These are phyloP conservation scores for Aegithalos caudatus DNA, from an alignment of 2,113 vertebrate species.

Conservation along the genomic window DNA sequence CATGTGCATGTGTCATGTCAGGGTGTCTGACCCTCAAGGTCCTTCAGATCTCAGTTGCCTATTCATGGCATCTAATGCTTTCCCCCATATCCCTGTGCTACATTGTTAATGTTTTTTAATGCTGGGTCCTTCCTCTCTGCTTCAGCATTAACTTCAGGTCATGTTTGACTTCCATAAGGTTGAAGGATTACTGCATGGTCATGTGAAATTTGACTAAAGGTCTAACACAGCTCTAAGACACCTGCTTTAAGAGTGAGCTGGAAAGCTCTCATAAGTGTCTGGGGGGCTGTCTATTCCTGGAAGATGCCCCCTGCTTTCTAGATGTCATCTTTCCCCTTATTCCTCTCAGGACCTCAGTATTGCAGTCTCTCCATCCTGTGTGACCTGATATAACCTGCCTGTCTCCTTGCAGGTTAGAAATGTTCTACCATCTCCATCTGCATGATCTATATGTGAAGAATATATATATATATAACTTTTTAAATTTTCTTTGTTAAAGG, in stretches of 20 bases:
- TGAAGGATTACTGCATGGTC: background rate
- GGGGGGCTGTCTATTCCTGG: background rate
- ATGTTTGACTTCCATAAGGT: background rate
- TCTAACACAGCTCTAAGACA: background rate
- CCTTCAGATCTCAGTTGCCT: background rate
- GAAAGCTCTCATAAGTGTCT: background rate
- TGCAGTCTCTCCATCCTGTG: background rate
- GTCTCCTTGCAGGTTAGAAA: background rate
- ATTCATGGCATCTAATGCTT: background rate
- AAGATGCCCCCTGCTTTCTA: background rate
- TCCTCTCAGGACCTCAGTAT: background rate
- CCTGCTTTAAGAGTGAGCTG: background rate
- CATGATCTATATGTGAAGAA: background rate
- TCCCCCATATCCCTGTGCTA: background rate
- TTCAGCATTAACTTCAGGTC: background rate
- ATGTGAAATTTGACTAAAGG: background rate
- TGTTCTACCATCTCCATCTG: background rate
- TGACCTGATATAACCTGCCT: background rate
- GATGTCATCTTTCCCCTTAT: background rate
- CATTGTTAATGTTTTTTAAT: background rate
- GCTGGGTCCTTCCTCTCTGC: background rate
- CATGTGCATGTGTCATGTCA: accelerated
- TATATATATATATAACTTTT: background rate
- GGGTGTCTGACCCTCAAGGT: background rate
- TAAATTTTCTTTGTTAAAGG: background rate